Base-by-base conservation (phyloP, 2,113 vertebrate genomes). In the Cheilinus undulatus region DNA sequence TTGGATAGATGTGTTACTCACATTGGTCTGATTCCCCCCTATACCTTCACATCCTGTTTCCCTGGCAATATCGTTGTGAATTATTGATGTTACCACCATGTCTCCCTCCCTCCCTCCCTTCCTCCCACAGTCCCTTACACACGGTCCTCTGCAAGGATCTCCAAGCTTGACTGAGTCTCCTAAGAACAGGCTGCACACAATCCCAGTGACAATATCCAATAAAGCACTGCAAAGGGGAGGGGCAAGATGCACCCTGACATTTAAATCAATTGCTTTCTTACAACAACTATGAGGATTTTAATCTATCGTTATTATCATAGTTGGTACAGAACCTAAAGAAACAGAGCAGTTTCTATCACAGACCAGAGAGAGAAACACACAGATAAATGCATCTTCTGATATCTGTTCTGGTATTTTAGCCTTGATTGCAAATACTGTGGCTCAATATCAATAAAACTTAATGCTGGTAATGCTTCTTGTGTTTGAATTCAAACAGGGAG, bases 71-170 rank as follows among this genome's bases (percentile, higher is more conserved):
- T 82, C 19, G 43, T 60, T 83, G 85, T 91, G 84, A 91, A 92
- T 92, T 91, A 92, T 92, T 92, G 89, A 92, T 92, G 91, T 86
- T 84, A 86, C 84, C 79, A 72, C 73, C 78, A 77, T 80, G 76
- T 75, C 75, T 72, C 64, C 65, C 69, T 45, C 79, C 63, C 62
- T 36, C 58, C 80, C 75, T 66, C 69, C 69, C 65, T 70, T 58
- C 61, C 79, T 69, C 63, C 64, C 73, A 23, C 67, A 54, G 50
- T 40, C 54, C 78, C 85, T 78, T 81, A 76, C 69, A 57, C 67
- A 34, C 69, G 84, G 62, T 75, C 73, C 80, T 67, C 67, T 80
- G 82, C 82, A 73, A 76, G 83, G 73, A 85, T 90, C 84, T 90
- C 89, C 77, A 56, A 86, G 88, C 90, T 68, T 71, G 56, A 82